Evolutionary conservation across 2,888 invertebrate genomes (phyloP), one percentile per base, ranked within the genome.

Genomic region (Eilema depressum): DNA sequence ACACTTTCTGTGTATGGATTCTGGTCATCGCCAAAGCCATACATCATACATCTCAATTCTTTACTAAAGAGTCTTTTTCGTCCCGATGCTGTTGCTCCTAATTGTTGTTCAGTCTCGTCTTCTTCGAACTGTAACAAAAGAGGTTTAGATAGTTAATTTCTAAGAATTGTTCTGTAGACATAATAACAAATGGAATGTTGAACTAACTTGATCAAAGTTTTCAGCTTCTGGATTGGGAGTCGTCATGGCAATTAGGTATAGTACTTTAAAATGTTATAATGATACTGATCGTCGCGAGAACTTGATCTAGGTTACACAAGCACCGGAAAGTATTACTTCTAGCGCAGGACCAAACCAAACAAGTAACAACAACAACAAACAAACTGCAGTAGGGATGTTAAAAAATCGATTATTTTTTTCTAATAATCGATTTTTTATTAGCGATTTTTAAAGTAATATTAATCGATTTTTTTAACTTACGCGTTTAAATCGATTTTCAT

Each of bases 1-100:
- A 99, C 99, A 89, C 99, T 99, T 94, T 99, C 99, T 1, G 99
- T 99, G 87, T 99, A 99, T 0, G 99, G 99, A 94, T 99, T 99
- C 91, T 99, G 99, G 89, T 99, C 99, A 92, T 99, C 99, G 7
- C 99, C 99, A 96, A 99, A 99, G 0, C 99, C 99, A 91, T 99
- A 99, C 99, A 99, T 99, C 99, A 99, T 99, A 84, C 99, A 98
- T 41, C 99, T 96, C 60, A 99, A 92, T 91, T 99, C 99, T 92
- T 99, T 99, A 72, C 98, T 98, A 83, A 99, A 99, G 2, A 98
- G 90, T 62, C 98, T 96, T 90, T 98, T 98, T 47, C 98, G 96
- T 7, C 98, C 98, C 2, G 96, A 96, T 17, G 96, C 96, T 53
- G 96, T 96, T 0, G 96, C 96, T 2, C 97, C 97, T 71, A 97